These are phyloP conservation scores for Lordiphosa fenestrarum DNA, from an alignment of 2,888 invertebrate genomes.

Conservation along the genomic window DNA sequence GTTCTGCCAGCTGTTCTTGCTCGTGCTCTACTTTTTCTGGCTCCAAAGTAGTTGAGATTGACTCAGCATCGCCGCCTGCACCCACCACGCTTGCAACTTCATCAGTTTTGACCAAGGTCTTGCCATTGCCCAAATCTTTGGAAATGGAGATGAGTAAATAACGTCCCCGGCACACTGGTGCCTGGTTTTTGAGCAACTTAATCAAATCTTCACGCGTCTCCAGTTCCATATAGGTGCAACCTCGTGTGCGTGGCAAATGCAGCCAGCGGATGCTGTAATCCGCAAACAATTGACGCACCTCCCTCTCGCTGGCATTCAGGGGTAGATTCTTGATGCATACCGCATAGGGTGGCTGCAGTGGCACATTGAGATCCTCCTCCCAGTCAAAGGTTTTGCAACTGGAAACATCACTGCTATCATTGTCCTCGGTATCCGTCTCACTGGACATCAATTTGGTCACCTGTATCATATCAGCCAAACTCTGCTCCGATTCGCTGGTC, in stretches of 20 bases:
- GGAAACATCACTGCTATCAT: neutral
- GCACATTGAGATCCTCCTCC: conserved; percentile 3
- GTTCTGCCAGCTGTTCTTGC: neutral
- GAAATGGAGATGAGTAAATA: conserved; percentile 16
- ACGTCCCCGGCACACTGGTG: conserved; percentile 30
- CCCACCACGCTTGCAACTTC: neutral
- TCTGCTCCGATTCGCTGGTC: neutral
- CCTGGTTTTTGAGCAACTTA: conserved; percentile 15
- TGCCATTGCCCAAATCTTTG: conserved; percentile 3
- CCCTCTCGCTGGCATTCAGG: conserved; percentile 25
- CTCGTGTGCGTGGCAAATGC: conserved; percentile 17
- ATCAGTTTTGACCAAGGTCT: neutral
- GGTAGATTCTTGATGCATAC: conserved; percentile 35
- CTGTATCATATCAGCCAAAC: conserved; percentile 7
- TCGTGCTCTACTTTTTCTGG: too few relatives aligned
- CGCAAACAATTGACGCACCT: conserved; percentile 18
- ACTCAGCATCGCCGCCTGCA: neutral
- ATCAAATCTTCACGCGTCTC: conserved; percentile 27
- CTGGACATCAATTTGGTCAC: conserved; percentile 7
- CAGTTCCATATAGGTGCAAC: conserved; percentile 30
- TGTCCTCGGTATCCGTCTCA: neutral
- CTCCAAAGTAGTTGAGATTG: neutral
- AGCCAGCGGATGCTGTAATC: conserved; percentile 6
- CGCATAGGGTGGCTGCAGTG: conserved; percentile 19
- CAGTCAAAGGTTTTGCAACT: neutral